Conservation (phyloP, 1,140 invertebrate genomes). For the Nomia melanderi region DNA sequence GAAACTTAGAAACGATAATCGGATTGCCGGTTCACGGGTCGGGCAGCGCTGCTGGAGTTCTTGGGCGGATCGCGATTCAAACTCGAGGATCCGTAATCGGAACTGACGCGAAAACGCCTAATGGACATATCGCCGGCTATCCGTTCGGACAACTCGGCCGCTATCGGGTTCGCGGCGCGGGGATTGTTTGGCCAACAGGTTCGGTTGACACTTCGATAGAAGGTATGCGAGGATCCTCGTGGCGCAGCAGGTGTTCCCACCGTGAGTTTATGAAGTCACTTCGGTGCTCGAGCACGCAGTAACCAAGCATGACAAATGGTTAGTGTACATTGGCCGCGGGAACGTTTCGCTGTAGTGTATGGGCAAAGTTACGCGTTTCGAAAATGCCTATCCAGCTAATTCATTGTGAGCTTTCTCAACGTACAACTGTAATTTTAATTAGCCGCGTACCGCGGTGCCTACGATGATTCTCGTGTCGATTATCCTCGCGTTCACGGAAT, state of each 20-base stretch:
- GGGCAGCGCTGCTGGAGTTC: too few species aligned
- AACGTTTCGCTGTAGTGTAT: slow-evolving; percentile 38
- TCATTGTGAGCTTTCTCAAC: slow-evolving; percentile 28
- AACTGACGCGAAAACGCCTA: neutral
- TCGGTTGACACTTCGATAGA: slow-evolving; percentile 61
- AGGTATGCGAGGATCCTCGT: slow-evolving; percentile 53
- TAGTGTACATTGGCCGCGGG: slow-evolving; percentile 51
- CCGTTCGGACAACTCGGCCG: slow-evolving; percentile 3
- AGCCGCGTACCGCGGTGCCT: slow-evolving; percentile 23
- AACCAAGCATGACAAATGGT: slow-evolving; percentile 65
- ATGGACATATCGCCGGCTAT: neutral
- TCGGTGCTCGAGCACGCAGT: slow-evolving; percentile 45
- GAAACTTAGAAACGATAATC: too few species aligned
- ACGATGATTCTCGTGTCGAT: slow-evolving; percentile 13
- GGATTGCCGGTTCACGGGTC: too few species aligned
- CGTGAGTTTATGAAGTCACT: slow-evolving; percentile 61
- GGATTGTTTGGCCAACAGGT: slow-evolving; percentile 57
- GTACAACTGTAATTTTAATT: slow-evolving; percentile 52
- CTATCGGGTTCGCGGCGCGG: slow-evolving; percentile 18
- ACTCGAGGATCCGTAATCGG: neutral
- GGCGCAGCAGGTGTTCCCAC: slow-evolving; percentile 59
- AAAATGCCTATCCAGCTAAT: slow-evolving; percentile 41
- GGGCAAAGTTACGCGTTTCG: slow-evolving; percentile 41
- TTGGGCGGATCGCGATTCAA: too few species aligned
- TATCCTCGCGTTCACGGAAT: neutral